Evolutionary conservation across 92 coral and sea anemone species (phyloP), one percentile per base, ranked within the genome.

Genomic region (Parazoanthus atlanticus): DNA sequence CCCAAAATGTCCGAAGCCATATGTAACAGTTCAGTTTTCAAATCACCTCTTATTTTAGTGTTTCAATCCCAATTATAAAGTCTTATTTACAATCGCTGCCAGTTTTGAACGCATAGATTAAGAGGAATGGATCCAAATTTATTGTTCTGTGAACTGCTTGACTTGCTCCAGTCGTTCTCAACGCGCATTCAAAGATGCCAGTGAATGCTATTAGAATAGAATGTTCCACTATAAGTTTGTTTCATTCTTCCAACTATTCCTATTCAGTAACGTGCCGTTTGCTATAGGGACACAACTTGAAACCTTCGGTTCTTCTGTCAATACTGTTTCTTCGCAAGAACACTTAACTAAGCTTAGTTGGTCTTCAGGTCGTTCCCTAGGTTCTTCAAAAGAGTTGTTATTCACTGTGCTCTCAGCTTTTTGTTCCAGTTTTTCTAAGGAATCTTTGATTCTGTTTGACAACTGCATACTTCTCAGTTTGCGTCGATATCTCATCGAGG

Each of bases 251-350:
- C 28, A 80, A 56, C 32, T 13, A 6, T 56, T 56, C 47, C 11
- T 54, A 26, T 49, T 21, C n/a, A 80, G 72, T 31, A 80, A 33
- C 21, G 29, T 32, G 6, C 49, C 75, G 13, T 81, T 61, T 81
- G 19, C 34, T 23, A 41, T n/a, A 17, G 75, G 23, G 31, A 31
- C 0, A 70, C 15, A 8, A 43, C 16, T 70, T 46, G 76, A 70
- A 46, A 84, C 16, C 65, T 28, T 13, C 40, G 86, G 47, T 25
- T 75, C 74, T 8, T 26, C 16, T 41, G 41, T 41, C 17, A 9
- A 36, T 28, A 23, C 78, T 21, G 38, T 31, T 29, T 84, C 87
- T 30, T 84, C 78, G 28, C 87, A 84, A 41, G 78, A 84, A 46
- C 87, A 84, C 28, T 2, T 70, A 30, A 69, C 67, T 31, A 26